Evolutionary conservation across 2,797 vertebrate genomes (phyloP), one percentile per base, ranked within the genome.

Genomic region (Anniella stebbinsi): DNA sequence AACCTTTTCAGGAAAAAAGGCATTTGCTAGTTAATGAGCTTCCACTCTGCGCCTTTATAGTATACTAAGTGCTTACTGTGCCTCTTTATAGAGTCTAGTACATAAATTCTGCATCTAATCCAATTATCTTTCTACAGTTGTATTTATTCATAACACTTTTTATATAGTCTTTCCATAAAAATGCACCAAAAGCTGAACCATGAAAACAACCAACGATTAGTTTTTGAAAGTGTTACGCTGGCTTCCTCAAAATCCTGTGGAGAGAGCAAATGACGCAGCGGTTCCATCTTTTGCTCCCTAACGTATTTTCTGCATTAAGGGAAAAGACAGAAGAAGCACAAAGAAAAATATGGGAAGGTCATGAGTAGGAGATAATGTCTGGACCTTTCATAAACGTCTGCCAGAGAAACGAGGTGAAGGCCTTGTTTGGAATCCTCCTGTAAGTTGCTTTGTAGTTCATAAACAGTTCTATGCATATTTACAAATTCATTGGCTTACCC

Each of bases 401-500:
- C 15, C 9, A 57, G 11, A 12, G 54, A 57, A 12, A 12, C 54
- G 15, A 2, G 54, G 54, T 1, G 54, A 57, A 13, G 54, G 54
- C 15, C 60, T 63, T 63, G 15, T 4, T 5, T 63, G 60, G 60
- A 63, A 63, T 5, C 60, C 21, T 1, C 18, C 60, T 51, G 8
- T 78, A 80, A 9, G 6, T 48, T 28, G 48, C 54, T 70, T 88
- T 88, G 18, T 4, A 36, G 6, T 75, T 63, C 70, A 69, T 57
- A 30, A 69, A 76, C 57, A 76, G 13, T 7, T 67, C n/a, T 38
- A n/a, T 1, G 10, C 25, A 45, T 6, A 38, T 30, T 51, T 76
- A 13, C 63, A 84, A 76, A 54, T 60, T 17, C 30, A 76, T 41
- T 60, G 91, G 96, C 98, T 98, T 95, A 99, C 99, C 98, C 98